Base-by-base conservation (phyloP, 2,113 vertebrate genomes). In the Empidonax traillii region DNA sequence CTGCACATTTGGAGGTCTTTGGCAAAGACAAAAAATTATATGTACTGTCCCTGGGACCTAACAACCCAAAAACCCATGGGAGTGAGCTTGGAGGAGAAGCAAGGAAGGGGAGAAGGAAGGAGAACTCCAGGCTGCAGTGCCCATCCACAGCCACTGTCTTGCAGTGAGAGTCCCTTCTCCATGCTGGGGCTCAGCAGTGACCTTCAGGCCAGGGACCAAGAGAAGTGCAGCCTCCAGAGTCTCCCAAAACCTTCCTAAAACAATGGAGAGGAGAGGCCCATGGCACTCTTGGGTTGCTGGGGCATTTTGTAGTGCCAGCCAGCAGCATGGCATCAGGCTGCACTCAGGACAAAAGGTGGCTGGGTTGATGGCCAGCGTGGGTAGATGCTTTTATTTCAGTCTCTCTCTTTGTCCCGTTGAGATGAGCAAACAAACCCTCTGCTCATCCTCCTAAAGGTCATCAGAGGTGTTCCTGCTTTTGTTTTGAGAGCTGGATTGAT, bases 381-480 rank as follows among this genome's bases (percentile, higher is more conserved):
- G 49, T 90, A 93, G 88, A 75, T 90, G 90, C 76, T 88, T 81
- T 84, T 84, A 93, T 94, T 94, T 74, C 81, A 96, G 78, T 85
- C 65, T 84, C 82, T 76, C 51, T 86, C 93, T 95, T 96, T 95
- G 88, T 95, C 92, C 94, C 63, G 0, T 85, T 49, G 51, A 87
- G 37, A 94, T 72, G 83, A 92, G 69, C 92, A 94, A 96, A 90
- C 90, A 92, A 96, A 93, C 76, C 87, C 88, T 78, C 77, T 74
- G 83, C 93, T 94, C 80, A 33, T 94, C 93, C 84, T 96, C 86
- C 23, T 37, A 96, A 96, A 96, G 96, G 90, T 97, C 94, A 90
- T 49, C n/a, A 5, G 78, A 96, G 92, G 86, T 84, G 23, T 96
- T 96, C 81, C 92, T 75, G 86, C 92, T 94, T 95, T 95, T 93